A percentile compares a stretch with the other conserved stretches of the same genome.
Conservation (phyloP, 1,140 invertebrate genomes). For the Drosophila varians region DNA sequence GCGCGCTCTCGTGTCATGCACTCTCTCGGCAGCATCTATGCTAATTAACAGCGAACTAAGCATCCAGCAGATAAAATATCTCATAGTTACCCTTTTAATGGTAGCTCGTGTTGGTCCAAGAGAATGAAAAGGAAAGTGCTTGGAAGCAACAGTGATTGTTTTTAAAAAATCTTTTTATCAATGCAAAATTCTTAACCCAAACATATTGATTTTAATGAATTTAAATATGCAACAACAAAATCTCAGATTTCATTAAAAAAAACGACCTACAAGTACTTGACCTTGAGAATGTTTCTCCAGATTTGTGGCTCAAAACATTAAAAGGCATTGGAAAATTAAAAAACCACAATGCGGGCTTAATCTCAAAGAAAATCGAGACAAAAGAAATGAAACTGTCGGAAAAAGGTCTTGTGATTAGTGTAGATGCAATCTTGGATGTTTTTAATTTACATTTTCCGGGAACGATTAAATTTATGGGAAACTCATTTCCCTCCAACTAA, state of each 20-base stretch:
- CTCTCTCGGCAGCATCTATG: background rate
- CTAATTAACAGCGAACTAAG: background rate
- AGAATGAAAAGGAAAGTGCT: background rate
- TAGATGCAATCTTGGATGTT: background rate
- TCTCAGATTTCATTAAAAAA: too few relatives aligned
- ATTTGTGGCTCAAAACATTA: background rate
- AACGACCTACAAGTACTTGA: too few relatives aligned
- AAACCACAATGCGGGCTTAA: background rate
- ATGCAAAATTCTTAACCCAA: background rate
- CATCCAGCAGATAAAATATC: background rate
- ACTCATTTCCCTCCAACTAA: background rate
- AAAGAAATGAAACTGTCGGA: background rate
- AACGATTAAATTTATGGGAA: background rate
- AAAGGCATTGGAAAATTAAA: background rate
- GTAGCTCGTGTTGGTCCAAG: too few relatives aligned
- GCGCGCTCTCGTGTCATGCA: too few relatives aligned
- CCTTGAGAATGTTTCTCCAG: background rate
- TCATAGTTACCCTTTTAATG: background rate
- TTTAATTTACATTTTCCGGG: background rate
- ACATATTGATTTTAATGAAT: background rate
- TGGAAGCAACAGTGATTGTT: background rate
- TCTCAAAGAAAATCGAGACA: background rate
- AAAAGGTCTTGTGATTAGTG: background rate
- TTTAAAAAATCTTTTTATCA: background rate
- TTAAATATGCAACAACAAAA: too few relatives aligned